Conservation (phyloP, 2,797 vertebrate species). For the Austrolebias charrua region DNA sequence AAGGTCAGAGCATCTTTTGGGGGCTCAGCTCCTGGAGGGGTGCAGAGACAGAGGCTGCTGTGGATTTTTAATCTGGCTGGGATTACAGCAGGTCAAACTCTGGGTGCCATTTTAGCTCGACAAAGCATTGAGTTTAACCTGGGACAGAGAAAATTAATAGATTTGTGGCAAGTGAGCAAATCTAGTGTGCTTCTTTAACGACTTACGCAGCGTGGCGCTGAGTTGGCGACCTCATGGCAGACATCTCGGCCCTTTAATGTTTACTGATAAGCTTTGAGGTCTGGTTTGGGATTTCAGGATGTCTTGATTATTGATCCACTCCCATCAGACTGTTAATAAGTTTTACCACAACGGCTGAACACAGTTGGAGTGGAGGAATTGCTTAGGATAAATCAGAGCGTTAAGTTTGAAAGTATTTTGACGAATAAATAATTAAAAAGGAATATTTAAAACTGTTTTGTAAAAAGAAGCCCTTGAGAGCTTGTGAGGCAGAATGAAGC, state of each 20-base stretch:
- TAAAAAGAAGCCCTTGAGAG: conserved; percentile 17
- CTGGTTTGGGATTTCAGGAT: conserved; percentile 33
- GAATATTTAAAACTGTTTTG: conserved; percentile 30
- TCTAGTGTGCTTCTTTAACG: conserved; percentile 12
- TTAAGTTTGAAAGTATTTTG: conserved; percentile 13
- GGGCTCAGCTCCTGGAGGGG: conserved; percentile 57
- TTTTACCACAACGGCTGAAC: background rate
- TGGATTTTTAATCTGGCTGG: conserved; percentile 65
- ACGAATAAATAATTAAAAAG: conserved; percentile 28
- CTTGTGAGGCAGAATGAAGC: background rate
- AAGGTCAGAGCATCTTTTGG: conserved; percentile 73
- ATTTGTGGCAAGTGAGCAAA: conserved; percentile 25
- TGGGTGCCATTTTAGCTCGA: conserved; percentile 58
- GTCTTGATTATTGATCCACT: conserved; percentile 41
- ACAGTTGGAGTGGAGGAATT: background rate
- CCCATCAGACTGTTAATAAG: conserved; percentile 11
- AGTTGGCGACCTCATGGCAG: conserved; percentile 15
- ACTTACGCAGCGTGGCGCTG: conserved; percentile 8
- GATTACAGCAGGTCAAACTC: conserved; percentile 71
- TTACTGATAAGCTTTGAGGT: conserved; percentile 35
- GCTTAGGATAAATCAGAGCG: conserved; percentile 2
- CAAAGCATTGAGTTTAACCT: conserved; percentile 59
- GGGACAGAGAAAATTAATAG: conserved; percentile 50
- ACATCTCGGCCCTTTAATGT: conserved; percentile 16
- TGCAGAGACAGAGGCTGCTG: conserved; percentile 54